Evolutionary conservation across 2,797 vertebrate species (phyloP), one percentile per base, ranked within the genome.

Genomic region (Schizopygopsis pylzovi): DNA sequence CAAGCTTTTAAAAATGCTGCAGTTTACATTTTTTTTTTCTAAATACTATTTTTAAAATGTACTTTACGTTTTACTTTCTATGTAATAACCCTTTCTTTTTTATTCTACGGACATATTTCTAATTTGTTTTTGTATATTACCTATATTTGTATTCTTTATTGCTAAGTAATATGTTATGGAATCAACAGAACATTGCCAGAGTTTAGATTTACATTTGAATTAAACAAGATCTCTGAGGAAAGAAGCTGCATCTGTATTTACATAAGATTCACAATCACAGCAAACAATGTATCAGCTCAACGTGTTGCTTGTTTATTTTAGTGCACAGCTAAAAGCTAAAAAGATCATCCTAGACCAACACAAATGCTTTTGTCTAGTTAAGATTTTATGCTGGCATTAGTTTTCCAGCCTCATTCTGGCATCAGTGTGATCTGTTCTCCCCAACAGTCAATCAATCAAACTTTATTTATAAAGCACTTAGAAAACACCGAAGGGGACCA

Each of bases 221-320:
- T 59, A 78, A 41, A 59, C 52, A 59, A n/a, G 13, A 78, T 16
- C 49, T 39, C 37, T 10, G 76, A 59, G 76, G 37, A 59, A 77
- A 41, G 3, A n/a, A 59, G 54, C 33, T 41, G 75, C 52, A n/a
- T n/a, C 75, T 78, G 12, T 78, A 78, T 59, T 78, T 78, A 59
- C 4, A 61, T 54, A 25, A 61, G 54, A 61, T 61, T 61, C 54
- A 78, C 52, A 41, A 78, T 78, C 37, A 78, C 54, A 61, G 76
- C 37, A 78, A 43, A 43, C 54, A n/a, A 77, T 15, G 75, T 15
- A 59, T 75, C 25, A 75, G 25, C 47, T 75, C 45, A 52, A 20
- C 18, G 25, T 8, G 7, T 33, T 52, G 45, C 47, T 20, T 52
- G 25, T 52, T 76, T 49, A 33, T 75, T 76, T 52, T 47, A 28